Base-by-base conservation (phyloP, 1,140 invertebrate species). In the Drosophila repleta region DNA sequence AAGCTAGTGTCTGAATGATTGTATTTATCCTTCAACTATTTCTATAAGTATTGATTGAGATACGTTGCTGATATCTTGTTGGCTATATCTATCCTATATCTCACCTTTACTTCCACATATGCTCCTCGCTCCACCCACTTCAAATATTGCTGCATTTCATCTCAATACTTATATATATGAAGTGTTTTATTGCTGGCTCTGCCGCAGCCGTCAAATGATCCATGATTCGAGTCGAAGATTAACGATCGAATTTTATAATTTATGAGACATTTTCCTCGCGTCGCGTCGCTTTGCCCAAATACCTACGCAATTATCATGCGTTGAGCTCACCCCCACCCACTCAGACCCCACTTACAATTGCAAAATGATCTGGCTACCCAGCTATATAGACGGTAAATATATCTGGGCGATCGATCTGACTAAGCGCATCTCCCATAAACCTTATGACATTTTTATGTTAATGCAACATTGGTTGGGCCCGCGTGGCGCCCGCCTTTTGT, bases 361-460 rank as follows among this genome's bases (percentile, higher is more conserved):
- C 82, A 87, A 87, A 87, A 85, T 73, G 52, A 49, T 46, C 57
- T 20, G 24, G 21, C 37, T 48, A 29, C 11, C 41, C 45, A 37
- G 46, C 32, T 53, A 15, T 62, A 46, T 39, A 82, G 85, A 35
- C n/a, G n/a, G n/a, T 35, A 35, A 3, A 17, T 62, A 48, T 39
- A 82, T 84, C 81, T 76, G 43, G 43, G 2, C 11, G 74, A 80
- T 72, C 39, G 69, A 81, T 87, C 76, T 83, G 58, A 49, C 62
- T 83, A 83, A 82, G 79, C 79, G 71, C 79, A 75, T 83, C 80
- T 57, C 37, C 53, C 71, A 68, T 90, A 90, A 85, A 82, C 81
- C 85, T 85, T 90, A 76, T 90, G 85, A 90, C 85, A 90, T 90
- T 90, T 90, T 90, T 90, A 90, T 90, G 85, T 85, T 85, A 90